Conservation (phyloP, 1,140 invertebrate species). For the Halyomorpha halys region DNA sequence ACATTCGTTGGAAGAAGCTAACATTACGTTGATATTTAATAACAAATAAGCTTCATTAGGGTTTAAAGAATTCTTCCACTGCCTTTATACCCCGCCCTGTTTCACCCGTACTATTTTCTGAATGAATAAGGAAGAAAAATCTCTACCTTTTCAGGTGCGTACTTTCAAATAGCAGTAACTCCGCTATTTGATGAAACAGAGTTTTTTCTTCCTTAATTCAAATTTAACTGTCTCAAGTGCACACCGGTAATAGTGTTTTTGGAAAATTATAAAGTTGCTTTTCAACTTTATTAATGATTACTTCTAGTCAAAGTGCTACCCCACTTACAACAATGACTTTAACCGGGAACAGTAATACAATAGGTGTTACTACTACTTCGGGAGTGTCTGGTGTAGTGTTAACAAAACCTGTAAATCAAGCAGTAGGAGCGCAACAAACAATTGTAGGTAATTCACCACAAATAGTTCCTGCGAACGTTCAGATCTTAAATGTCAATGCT, state of each 20-base stretch:
- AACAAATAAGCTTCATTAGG: too few relatives aligned
- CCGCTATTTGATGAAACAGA: not conserved
- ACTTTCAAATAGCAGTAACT: constrained; percentile 8
- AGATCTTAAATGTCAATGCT: constrained; percentile 66
- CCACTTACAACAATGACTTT: constrained; percentile 49
- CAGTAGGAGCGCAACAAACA: constrained; percentile 43
- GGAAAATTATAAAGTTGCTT: not conserved
- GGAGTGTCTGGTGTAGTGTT: constrained; percentile 42
- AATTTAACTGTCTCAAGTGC: too few relatives aligned
- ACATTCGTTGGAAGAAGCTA: constrained; percentile 1
- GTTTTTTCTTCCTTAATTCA: too few relatives aligned
- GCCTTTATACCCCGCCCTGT: too few relatives aligned
- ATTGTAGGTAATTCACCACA: constrained; percentile 44
- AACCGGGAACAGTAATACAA: constrained; percentile 32
- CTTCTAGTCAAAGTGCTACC: constrained; percentile 42
- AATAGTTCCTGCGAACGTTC: constrained; percentile 63
- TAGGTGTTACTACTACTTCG: constrained; percentile 32
- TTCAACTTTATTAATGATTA: constrained; percentile 2
- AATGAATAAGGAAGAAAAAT: too few relatives aligned
- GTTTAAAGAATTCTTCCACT: too few relatives aligned
- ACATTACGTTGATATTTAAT: too few relatives aligned
- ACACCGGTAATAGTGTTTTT: not conserved
- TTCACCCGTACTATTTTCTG: too few relatives aligned
- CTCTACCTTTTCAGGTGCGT: not conserved
- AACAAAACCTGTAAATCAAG: constrained; percentile 42